Percentiles rank a stretch among this genome's conserved stretches.
phyloP scores from a whole-genome alignment of 2,888 invertebrate species.

The Apoda limacodes region DNA sequence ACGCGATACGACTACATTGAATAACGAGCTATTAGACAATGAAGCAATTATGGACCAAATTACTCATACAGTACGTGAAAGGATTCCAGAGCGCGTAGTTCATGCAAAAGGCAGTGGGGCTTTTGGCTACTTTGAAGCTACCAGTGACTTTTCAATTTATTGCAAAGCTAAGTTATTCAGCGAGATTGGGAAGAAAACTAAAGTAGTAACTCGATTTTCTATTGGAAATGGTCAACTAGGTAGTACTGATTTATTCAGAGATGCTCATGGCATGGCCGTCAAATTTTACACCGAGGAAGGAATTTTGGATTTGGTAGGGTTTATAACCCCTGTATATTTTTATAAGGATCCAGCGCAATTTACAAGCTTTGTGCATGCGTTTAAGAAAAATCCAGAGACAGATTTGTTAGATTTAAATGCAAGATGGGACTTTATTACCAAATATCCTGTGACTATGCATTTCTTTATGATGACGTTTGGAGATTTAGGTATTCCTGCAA shows the following conservation, averaged over 20 bases:
- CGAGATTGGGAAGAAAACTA: constrained; percentile 63
- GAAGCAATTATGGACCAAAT: constrained; percentile 81
- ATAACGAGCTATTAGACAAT: constrained; percentile 15
- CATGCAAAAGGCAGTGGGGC: constrained; percentile 90
- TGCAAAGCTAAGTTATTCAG: constrained; percentile 66
- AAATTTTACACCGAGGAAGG: constrained; percentile 80
- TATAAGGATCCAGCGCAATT: constrained; percentile 86
- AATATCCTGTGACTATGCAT: constrained; percentile 83
- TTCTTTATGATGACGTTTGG: constrained; percentile 81
- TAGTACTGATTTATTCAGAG: constrained; percentile 55
- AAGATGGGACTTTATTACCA: constrained; percentile 88
- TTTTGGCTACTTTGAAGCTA: constrained; percentile 82
- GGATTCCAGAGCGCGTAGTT: too few relatives aligned
- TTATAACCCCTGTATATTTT: constrained; percentile 87
- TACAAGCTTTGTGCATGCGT: constrained; percentile 89
- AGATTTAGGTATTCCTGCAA: constrained; percentile 88
- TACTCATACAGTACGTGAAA: constrained; percentile 88
- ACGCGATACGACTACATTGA: constrained; percentile 13
- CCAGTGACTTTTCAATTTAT: constrained; percentile 76
- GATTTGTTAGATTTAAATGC: constrained; percentile 85
- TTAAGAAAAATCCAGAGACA: constrained; percentile 88
- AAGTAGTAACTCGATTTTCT: constrained; percentile 63
- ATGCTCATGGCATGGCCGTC: constrained; percentile 44
- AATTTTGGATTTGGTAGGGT: constrained; percentile 88
- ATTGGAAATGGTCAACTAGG: constrained; percentile 73